A percentile compares a stretch with the other conserved stretches of the same genome.
Evolutionary conservation across 2,797 vertebrate genomes (phyloP).

Genomic region (Simalia tracyae): DNA sequence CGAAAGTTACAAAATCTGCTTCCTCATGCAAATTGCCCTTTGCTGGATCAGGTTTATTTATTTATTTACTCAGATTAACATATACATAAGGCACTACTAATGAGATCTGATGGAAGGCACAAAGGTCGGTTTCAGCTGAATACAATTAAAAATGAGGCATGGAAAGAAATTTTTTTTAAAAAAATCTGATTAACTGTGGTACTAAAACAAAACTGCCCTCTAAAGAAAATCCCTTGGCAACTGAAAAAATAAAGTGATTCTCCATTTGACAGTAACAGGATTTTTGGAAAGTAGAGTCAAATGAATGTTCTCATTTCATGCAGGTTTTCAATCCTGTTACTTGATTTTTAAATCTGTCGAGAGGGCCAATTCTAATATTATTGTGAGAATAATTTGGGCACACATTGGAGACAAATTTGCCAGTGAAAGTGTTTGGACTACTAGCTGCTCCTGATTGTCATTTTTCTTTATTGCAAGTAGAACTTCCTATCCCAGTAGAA

Average conservation of each 20-base stretch:
- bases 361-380: neutral
- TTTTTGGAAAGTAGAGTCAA: neutral
- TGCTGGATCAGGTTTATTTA: neutral
- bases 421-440: neutral
- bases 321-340: neutral
- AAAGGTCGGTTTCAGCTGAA: neutral
- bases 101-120: neutral
- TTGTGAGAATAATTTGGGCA: neutral
- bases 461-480: neutral
- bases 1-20: neutral
- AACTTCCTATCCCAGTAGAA: neutral
- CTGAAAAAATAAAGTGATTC: neutral
- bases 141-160: neutral
- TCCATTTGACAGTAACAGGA: neutral
- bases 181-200: neutral
- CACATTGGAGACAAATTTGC: neutral
- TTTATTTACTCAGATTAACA: neutral
- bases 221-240: neutral
- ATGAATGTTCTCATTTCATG: neutral
- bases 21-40: neutral
- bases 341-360: neutral
- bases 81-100: neutral
- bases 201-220: neutral
- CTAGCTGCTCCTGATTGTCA: neutral
- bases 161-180: neutral